Evolutionary conservation across 2,797 vertebrate genomes (phyloP), one percentile per base, ranked within the genome.

Genomic region (Acanthis flammea): DNA sequence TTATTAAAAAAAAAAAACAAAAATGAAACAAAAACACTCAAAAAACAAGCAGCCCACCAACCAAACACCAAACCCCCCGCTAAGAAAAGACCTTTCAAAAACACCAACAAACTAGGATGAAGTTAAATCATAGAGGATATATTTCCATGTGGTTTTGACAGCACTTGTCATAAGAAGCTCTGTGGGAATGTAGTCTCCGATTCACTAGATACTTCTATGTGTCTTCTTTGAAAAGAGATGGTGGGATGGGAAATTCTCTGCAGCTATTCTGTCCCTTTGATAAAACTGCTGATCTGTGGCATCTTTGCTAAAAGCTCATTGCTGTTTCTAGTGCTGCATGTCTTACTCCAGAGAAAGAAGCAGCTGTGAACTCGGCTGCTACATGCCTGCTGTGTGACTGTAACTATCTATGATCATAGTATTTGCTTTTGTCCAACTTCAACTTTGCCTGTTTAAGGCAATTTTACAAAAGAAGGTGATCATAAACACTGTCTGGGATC

Each of bases 301-400:
- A 85, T 91, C 84, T 87, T 76, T 58, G 21, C 57, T 94, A 92
- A 85, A 84, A 94, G 63, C 23, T 60, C 35, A 30, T 50, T 84
- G 27, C 55, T 79, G 39, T 15, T 86, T 93, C 88, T 58, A 79
- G 71, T 67, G n/a, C 12, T 76, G 10, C 18, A 22, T 65, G 50
- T 75, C 42, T 85, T 80, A 74, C 63, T 79, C 41, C 39, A 77
- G 74, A 93, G 86, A 92, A 92, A 67, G 71, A 66, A 73, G 28
- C 24, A 81, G 10, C 63, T 71, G 67, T 0, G 4, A 75, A 27
- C 13, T 83, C 37, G 14, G 33, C 31, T 0, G 1, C n/a, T 42
- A 18, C 33, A 42, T 1, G 4, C 30, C 80, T 82, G 41, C 77
- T 73, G 21, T 74, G 83, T 25, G 35, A 63, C 53, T 90, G 42